Conservation (phyloP, 2,888 invertebrate species). For the Netelia fuscicornis region DNA sequence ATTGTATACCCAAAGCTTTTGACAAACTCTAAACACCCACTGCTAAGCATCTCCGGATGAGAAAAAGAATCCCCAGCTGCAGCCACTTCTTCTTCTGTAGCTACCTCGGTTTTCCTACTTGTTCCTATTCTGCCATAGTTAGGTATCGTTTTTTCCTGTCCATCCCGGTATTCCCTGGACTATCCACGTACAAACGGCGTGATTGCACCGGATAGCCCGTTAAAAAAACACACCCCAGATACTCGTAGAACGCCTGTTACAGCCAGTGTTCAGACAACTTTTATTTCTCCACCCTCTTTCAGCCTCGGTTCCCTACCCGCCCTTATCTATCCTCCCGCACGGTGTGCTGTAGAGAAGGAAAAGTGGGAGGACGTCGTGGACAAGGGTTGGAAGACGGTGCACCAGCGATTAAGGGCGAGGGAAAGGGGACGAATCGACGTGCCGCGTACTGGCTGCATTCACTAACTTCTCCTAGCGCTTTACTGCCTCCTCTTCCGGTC, state of each 20-base stretch:
- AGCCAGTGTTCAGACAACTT: constrained; percentile 74
- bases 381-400: constrained; percentile 64
- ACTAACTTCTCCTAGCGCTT: constrained; percentile 73
- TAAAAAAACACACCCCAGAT: constrained; percentile 76
- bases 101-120: constrained; percentile 2
- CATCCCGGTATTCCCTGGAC: constrained; percentile 39
- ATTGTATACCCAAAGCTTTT: not conserved
- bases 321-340: constrained; percentile 49
- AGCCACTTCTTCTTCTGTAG: constrained; percentile 26
- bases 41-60: constrained; percentile 4
- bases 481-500: constrained; percentile 63
- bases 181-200: constrained; percentile 71
- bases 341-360: constrained; percentile 6
- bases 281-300: constrained; percentile 75
- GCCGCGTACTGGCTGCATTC: constrained; percentile 68
- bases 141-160: constrained; percentile 26
- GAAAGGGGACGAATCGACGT: constrained; percentile 28
- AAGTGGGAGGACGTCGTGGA: constrained; percentile 39
- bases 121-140: constrained; percentile 21
- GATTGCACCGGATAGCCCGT: constrained; percentile 73
- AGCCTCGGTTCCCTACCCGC: constrained; percentile 26
- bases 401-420: constrained; percentile 75
- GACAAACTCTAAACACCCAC: not conserved
- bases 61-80: constrained; percentile 1
- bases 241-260: constrained; percentile 72